Percentiles rank a stretch among this genome's conserved stretches.
Evolutionary conservation across 1,140 invertebrate species (phyloP).

Genomic region (Drosophila suzukii): DNA sequence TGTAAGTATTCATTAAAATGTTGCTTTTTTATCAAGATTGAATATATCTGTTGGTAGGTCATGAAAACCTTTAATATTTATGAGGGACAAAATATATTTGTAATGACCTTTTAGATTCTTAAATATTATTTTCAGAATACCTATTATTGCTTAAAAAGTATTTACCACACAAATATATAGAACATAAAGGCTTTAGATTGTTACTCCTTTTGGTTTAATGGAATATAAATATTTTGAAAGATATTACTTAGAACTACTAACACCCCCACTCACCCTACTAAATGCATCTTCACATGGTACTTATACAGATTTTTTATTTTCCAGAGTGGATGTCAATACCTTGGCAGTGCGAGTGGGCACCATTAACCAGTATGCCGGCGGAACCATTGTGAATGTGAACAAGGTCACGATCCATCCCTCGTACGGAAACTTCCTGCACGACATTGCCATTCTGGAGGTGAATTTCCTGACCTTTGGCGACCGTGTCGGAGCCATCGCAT

Average conservation of each 20-base stretch:
- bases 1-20: too few species aligned
- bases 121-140: too few species aligned
- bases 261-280: too few species aligned
- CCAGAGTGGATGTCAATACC: conserved; percentile 29
- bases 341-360: conserved; percentile 68
- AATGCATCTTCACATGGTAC: neutral
- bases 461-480: conserved; percentile 63
- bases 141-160: too few species aligned
- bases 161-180: too few species aligned
- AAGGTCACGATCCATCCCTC: conserved; percentile 78
- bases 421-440: conserved; percentile 83
- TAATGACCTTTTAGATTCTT: too few species aligned
- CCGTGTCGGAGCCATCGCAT: conserved; percentile 69
- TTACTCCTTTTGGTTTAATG: too few species aligned
- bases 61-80: too few species aligned
- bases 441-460: conserved; percentile 85
- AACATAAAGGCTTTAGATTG: too few species aligned
- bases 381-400: conserved; percentile 46
- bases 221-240: too few species aligned
- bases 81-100: too few species aligned
- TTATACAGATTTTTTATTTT: neutral
- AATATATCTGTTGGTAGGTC: neutral
- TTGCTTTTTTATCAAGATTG: neutral
- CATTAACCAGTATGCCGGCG: conserved; percentile 77
- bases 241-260: too few species aligned